These are phyloP conservation scores for Strigamia maritima DNA, from an alignment of 2,888 invertebrate species.

Conservation along the genomic window DNA sequence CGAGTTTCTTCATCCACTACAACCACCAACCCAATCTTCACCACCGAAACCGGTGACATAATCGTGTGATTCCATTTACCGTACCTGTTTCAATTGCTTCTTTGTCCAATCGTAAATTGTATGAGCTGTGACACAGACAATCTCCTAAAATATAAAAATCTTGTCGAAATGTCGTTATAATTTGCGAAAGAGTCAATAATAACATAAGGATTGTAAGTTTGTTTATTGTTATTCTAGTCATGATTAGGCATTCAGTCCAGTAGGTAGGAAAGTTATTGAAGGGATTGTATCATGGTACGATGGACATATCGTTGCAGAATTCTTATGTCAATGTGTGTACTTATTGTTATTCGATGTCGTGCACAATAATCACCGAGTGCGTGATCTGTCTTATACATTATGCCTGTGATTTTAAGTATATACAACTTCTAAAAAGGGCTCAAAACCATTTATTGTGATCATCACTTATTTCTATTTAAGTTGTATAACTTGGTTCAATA, in stretches of 20 bases:
- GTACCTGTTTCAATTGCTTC: background rate
- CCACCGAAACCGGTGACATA: conserved; percentile 36
- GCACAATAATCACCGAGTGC: background rate
- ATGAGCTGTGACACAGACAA: conserved; percentile 4
- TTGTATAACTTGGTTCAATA: too few relatives aligned
- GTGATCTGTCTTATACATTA: background rate
- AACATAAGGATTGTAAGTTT: background rate
- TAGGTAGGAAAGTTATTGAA: background rate
- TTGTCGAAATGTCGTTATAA: background rate
- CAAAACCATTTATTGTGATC: background rate
- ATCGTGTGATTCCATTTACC: conserved; percentile 5
- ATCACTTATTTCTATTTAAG: background rate
- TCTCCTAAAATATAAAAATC: conserved; percentile 2
- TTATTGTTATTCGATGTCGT: background rate
- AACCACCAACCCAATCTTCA: conserved; percentile 36
- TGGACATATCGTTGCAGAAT: background rate
- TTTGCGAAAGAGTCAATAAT: background rate
- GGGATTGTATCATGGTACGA: background rate
- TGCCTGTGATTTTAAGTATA: background rate
- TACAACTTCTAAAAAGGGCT: background rate
- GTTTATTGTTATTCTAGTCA: background rate
- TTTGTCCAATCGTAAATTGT: background rate
- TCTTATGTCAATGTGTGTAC: background rate
- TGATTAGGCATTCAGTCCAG: background rate
- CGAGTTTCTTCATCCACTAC: conserved; percentile 36